Base-by-base conservation (phyloP, 30 jellyfish, hydroid and myxozoan species). In the Turritopsis rubra region DNA sequence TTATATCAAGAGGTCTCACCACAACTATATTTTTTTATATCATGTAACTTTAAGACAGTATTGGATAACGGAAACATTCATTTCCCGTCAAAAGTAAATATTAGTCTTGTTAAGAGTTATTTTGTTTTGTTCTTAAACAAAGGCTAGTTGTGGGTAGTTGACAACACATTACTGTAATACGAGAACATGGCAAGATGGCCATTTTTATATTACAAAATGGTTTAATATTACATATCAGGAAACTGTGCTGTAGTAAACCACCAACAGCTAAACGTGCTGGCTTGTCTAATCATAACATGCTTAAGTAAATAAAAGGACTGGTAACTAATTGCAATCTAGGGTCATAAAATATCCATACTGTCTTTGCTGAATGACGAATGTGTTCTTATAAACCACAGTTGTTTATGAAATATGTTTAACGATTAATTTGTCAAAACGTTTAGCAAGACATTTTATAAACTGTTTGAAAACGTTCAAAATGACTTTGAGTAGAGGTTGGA, bases 401-500 rank as follows among this genome's bases (percentile, higher is more conserved):
- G 60, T 41, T 41, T 41, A 3, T 5, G 13, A 41, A 41, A 41
- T 41, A 41, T 41, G 60, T 41, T 41, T 41, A 41, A 41, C 60
- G 60, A 41, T 41, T 41, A 41, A 41, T 41, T 41, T 41, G 60
- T 41, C 60, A 41, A 41, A 41, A 41, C 60, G 60, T 5, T 41
- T 41, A 3, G 13, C 60, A 41, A 41, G 13, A 41, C 5, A 13
- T n/a, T n/a, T n/a, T n/a, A n/a, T n/a, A 41, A 41, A 3, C 60
- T 41, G 60, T 41, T 41, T 41, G 60, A 41, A 5, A 41, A 3
- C 60, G 5, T 26, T 27, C 9, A 68, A 68, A 23, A 68, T 68
- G 77, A 68, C 77, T 1, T 27, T 68, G 21, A 27, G 23, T 68
- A 23, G 77, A 68, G 77, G 77, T 8, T 68, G 77, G 77, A 68